These are phyloP conservation scores for Sepiola atlantica DNA, from an alignment of 2,888 invertebrate genomes.

Conservation along the genomic window DNA sequence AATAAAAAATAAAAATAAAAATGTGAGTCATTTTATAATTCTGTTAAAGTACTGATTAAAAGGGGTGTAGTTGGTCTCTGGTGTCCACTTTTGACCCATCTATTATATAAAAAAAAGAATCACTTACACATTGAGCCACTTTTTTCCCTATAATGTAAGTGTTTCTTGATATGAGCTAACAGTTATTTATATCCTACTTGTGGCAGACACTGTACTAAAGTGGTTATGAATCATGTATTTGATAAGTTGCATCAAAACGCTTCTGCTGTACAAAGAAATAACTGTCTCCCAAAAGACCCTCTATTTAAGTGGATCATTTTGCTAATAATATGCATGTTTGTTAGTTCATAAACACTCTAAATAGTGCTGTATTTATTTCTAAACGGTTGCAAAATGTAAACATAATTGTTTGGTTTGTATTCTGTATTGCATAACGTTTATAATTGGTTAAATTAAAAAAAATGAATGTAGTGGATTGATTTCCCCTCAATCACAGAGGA, in stretches of 20 bases:
- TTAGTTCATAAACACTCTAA: not conserved
- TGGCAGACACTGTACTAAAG: not conserved
- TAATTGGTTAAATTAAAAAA: not conserved
- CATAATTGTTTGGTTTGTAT: not conserved
- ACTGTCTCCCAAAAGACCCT: not conserved
- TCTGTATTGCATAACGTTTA: not conserved
- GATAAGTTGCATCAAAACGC: not conserved
- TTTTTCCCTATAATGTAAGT: not conserved
- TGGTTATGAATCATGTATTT: not conserved
- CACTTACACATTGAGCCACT: not conserved
- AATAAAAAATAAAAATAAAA: no score
- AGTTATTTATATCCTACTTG: conserved; percentile 20
- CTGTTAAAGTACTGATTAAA: not conserved
- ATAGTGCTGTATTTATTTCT: not conserved
- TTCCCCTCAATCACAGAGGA: not conserved
- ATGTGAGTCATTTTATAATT: not conserved
- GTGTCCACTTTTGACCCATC: not conserved
- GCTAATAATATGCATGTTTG: not conserved
- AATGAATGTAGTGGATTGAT: not conserved
- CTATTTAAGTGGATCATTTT: not conserved
- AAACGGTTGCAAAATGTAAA: not conserved
- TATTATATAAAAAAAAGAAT: not conserved
- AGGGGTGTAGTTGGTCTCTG: not conserved
- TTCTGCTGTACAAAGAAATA: not conserved
- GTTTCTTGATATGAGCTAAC: not conserved